These are phyloP conservation scores for Ostrea edulis DNA, from an alignment of 1,140 invertebrate genomes.

Conservation along the genomic window DNA sequence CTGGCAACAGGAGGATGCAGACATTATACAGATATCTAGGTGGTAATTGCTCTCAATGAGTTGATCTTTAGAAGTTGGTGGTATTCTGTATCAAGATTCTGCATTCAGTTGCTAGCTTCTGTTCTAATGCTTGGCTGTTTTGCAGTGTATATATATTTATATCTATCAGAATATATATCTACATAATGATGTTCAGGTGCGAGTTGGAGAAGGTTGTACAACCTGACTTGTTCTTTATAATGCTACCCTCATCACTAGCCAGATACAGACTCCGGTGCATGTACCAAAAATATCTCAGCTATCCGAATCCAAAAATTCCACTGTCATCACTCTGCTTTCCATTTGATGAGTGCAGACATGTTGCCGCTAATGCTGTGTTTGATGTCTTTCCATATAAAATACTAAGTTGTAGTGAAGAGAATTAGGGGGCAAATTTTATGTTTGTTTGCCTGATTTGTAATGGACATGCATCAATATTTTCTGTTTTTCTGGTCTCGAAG, in stretches of 20 bases:
- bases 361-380: not conserved
- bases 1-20: no score
- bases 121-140: not conserved
- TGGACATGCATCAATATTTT: conserved; percentile 11
- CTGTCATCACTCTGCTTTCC: not conserved
- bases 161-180: not conserved
- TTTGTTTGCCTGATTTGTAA: not conserved
- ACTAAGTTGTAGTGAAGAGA: not conserved
- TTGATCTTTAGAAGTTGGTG: not conserved
- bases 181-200: conserved; percentile 21
- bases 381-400: not conserved
- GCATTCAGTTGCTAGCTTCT: not conserved
- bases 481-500: not conserved
- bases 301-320: not conserved
- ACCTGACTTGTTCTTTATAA: not conserved
- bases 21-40: not conserved
- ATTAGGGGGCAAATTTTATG: not conserved
- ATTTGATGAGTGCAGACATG: not conserved
- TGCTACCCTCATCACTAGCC: not conserved
- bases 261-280: not conserved
- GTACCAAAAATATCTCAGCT: conserved; percentile 1
- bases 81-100: no score
- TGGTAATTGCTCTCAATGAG: not conserved
- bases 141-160: not conserved
- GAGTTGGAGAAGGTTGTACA: not conserved